Conservation (phyloP, 2,888 invertebrate species). For the Syrista parreyssii region DNA sequence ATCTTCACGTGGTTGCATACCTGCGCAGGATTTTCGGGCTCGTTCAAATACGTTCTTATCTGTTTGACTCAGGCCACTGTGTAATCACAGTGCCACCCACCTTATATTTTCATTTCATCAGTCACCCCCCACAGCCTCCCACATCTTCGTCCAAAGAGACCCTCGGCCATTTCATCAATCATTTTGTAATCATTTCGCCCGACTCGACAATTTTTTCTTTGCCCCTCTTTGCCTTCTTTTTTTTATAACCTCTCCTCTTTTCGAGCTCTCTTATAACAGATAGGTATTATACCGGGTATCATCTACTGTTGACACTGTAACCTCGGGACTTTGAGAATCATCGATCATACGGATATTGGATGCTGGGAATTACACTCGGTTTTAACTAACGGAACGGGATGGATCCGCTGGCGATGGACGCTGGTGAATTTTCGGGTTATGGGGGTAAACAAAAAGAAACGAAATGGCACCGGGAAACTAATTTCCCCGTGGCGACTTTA, state of each 20-base stretch:
- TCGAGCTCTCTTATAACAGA: background rate
- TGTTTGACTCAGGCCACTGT: conserved; percentile 35
- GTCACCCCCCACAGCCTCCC: conserved; percentile 12
- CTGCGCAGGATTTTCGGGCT: background rate
- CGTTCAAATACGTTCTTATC: conserved; percentile 38
- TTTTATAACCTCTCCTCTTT: background rate
- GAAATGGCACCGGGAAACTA: background rate
- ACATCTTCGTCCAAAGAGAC: conserved; percentile 11
- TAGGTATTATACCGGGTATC: background rate
- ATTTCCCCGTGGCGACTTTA: background rate
- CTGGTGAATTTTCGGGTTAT: background rate
- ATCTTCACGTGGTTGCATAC: conserved; percentile 27
- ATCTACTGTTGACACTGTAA: background rate
- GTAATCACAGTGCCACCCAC: conserved; percentile 9
- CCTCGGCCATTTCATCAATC: conserved; percentile 40
- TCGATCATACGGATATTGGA: background rate
- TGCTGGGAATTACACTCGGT: background rate
- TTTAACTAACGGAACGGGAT: background rate
- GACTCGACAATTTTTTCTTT: conserved; percentile 42
- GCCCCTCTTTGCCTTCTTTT: background rate
- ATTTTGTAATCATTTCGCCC: conserved; percentile 43
- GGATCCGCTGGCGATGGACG: background rate
- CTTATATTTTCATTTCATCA: conserved; percentile 36
- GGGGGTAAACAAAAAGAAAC: background rate
- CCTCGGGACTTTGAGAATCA: background rate